Evolutionary conservation across 2,113 vertebrate genomes (phyloP).

Genomic region (Pygoscelis antarcticus): DNA sequence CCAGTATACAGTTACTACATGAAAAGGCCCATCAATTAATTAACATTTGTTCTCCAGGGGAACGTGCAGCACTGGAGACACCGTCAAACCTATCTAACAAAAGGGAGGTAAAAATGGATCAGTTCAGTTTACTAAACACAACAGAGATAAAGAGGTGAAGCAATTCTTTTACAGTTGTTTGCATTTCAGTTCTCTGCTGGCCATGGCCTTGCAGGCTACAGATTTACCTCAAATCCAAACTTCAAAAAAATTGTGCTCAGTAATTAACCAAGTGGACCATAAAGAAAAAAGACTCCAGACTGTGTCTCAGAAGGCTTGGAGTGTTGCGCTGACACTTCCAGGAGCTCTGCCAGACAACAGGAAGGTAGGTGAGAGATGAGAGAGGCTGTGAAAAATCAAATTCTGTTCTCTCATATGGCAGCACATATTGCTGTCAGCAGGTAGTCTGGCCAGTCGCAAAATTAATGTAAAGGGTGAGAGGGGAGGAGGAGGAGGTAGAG

Average conservation of each 20-base stretch:
- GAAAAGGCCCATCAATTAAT: neutral
- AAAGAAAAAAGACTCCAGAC: neutral
- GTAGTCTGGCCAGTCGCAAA: neutral
- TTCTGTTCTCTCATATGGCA: neutral
- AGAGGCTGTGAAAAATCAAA: neutral
- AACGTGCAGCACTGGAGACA: neutral
- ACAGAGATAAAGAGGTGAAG: neutral
- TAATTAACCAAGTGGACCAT: neutral
- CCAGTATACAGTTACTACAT: neutral
- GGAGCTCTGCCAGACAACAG: neutral
- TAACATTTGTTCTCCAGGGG: neutral
- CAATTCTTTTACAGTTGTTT: neutral
- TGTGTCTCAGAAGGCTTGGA: neutral
- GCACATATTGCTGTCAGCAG: conserved; percentile 14
- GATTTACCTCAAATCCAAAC: neutral
- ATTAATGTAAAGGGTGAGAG: neutral
- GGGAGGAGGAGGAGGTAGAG: neutral
- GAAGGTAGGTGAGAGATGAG: neutral
- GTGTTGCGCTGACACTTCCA: neutral
- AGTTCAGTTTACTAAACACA: neutral
- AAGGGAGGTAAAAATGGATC: neutral
- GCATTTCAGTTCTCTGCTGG: neutral
- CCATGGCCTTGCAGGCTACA: neutral
- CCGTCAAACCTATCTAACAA: neutral
- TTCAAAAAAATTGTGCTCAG: neutral